phyloP scores from a whole-genome alignment of 2,888 invertebrate genomes.

The Taphrorychus bicolor region DNA sequence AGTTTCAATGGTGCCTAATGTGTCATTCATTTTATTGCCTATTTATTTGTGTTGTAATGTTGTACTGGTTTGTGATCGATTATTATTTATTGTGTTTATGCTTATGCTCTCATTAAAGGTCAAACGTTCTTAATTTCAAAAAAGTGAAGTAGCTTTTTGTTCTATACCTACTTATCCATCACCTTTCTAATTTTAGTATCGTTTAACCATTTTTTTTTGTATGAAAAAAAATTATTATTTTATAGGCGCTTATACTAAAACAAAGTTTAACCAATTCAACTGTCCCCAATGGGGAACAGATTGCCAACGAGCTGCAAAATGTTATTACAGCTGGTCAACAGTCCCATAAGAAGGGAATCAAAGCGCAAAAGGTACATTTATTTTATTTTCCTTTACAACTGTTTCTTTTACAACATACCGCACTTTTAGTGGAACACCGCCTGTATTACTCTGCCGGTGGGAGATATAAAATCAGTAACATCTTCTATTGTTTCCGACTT shows the following conservation, averaged over 20 bases:
- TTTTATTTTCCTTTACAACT: neutral
- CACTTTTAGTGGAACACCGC: slow-evolving; percentile 87
- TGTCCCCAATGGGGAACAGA: slow-evolving; percentile 65
- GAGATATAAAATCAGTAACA: slow-evolving; percentile 80
- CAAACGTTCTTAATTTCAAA: too few relatives aligned
- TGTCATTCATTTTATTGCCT: too few relatives aligned
- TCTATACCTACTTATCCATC: neutral
- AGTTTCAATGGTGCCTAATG: neutral
- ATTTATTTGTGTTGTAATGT: too few relatives aligned
- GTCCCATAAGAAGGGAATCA: slow-evolving; percentile 82
- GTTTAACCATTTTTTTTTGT: neutral
- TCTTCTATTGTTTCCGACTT: slow-evolving; percentile 82
- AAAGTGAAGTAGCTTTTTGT: too few relatives aligned
- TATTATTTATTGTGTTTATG: too few relatives aligned
- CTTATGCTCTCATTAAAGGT: too few relatives aligned
- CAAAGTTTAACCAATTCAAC: slow-evolving; percentile 80
- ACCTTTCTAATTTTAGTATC: neutral
- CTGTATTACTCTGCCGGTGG: slow-evolving; percentile 80
- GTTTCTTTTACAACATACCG: neutral
- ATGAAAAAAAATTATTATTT: slow-evolving; percentile 29
- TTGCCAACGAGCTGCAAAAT: slow-evolving; percentile 77
- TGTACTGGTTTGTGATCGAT: too few relatives aligned
- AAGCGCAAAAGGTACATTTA: slow-evolving; percentile 82
- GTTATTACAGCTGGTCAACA: slow-evolving; percentile 76
- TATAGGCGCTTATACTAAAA: slow-evolving; percentile 80